Base-by-base conservation (phyloP, 2,888 invertebrate genomes). In the Drosophila pegasa region DNA sequence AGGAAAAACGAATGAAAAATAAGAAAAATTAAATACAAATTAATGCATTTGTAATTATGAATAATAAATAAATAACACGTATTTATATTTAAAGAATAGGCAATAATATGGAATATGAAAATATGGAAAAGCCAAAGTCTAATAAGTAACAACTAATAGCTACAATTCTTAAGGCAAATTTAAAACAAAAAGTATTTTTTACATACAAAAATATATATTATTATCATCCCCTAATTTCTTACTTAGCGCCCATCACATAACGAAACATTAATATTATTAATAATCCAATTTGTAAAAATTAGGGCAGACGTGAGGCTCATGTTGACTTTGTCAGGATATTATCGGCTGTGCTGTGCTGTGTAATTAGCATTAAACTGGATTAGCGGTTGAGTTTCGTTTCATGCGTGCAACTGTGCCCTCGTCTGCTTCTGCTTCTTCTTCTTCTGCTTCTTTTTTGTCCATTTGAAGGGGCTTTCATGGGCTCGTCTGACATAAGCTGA, bases 401-500 rank as follows among this genome's bases (percentile, higher is more conserved):
- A 41, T 60, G 59, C 59, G 63, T 71, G 59, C 75, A 75, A 63
- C 70, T 75, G 57, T 40, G 58, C 35, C 47, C 56, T 43, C 37
- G 22, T 20, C 52, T 52, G 38, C 25, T 47, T 38, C 18, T 35
- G 7, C n/a, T 14, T 9, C 12, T 14, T 31, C 7, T 14, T 14
- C n/a, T n/a, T n/a, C n/a, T n/a, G n/a, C n/a, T n/a, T n/a, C n/a
- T 35, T 35, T 35, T 2, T n/a, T n/a, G 8, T 31, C 8, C 14
- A 4, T 14, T 48, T 31, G 33, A 33, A 14, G 45, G 20, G 58
- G 40, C 29, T 56, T 62, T 56, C 12, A 25, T 55, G 73, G 60
- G 45, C n/a, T 58, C 31, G 62, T 62, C 69, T 71, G 81, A 84
- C 84, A 81, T 82, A 82, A 81, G 84, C 81, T 51, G 78, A 84